A percentile compares a stretch with the other conserved stretches of the same genome.
phyloP scores from a whole-genome alignment of 2,113 vertebrate genomes.

The Cranoglanis bouderius region DNA sequence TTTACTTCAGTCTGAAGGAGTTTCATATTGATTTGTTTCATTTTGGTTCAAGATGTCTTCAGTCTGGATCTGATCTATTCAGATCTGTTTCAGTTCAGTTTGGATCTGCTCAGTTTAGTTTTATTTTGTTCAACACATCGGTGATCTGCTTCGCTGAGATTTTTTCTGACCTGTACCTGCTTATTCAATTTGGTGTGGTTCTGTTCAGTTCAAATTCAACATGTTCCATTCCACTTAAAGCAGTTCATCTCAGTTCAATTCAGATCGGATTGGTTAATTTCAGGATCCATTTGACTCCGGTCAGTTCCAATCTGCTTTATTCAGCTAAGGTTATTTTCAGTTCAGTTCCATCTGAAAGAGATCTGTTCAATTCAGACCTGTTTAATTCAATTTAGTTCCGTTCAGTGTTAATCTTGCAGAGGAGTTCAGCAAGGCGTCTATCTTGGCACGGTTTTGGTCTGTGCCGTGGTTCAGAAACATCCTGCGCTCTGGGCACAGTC shows the following conservation, averaged over 20 bases:
- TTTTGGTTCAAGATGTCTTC: neutral
- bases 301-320: neutral
- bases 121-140: neutral
- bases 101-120: neutral
- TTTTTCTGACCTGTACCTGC: neutral
- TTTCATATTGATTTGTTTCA: neutral
- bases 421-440: constrained; percentile 5
- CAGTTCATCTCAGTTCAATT: neutral
- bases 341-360: neutral
- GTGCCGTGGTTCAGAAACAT: constrained; percentile 13
- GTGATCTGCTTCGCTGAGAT: neutral
- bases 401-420: neutral
- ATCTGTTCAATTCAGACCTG: neutral
- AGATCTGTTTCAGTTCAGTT: neutral
- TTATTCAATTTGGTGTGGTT: neutral
- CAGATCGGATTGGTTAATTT: neutral
- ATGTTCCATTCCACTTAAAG: neutral
- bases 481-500: neutral
- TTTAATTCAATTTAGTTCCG: neutral
- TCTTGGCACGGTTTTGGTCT: constrained; percentile 2
- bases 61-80: neutral
- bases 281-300: neutral
- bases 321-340: neutral
- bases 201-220: neutral
- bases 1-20: neutral